Conservation (phyloP, 2,113 vertebrate genomes). For the Grammomys surdaster region DNA sequence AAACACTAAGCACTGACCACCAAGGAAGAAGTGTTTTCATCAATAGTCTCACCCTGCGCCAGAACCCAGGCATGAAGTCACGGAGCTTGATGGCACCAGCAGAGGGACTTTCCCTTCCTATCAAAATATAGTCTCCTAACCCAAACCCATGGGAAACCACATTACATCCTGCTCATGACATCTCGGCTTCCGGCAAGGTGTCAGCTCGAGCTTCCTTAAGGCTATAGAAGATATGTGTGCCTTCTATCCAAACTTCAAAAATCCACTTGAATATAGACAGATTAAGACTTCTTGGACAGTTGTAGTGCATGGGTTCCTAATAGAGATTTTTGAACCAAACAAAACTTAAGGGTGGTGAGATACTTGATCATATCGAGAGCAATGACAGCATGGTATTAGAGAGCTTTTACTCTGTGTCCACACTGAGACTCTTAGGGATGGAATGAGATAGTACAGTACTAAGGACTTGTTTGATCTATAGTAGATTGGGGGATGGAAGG, state of each 20-base stretch:
- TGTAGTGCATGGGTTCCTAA: not conserved
- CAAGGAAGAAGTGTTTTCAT: not conserved
- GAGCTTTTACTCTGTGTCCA: not conserved
- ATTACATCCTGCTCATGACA: not conserved
- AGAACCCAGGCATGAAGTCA: not conserved
- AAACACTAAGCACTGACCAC: not conserved
- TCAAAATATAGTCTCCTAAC: not conserved
- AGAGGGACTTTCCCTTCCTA: not conserved
- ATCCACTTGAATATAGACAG: not conserved
- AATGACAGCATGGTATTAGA: not conserved
- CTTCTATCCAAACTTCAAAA: conserved; percentile 8
- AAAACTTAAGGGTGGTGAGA: not conserved
- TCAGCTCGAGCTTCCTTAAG: not conserved
- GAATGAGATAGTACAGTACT: not conserved
- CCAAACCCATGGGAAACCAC: not conserved
- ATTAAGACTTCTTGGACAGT: not conserved
- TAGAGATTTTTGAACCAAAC: not conserved
- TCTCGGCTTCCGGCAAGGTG: not conserved
- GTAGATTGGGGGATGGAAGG: not conserved
- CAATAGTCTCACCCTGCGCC: not conserved
- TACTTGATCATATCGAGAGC: not conserved
- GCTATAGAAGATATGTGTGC: not conserved
- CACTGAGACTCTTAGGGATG: not conserved
- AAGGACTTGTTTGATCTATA: conserved; percentile 31
- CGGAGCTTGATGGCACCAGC: not conserved